Conservation (phyloP, 2,113 vertebrate genomes). For the Notiomystis cincta region DNA sequence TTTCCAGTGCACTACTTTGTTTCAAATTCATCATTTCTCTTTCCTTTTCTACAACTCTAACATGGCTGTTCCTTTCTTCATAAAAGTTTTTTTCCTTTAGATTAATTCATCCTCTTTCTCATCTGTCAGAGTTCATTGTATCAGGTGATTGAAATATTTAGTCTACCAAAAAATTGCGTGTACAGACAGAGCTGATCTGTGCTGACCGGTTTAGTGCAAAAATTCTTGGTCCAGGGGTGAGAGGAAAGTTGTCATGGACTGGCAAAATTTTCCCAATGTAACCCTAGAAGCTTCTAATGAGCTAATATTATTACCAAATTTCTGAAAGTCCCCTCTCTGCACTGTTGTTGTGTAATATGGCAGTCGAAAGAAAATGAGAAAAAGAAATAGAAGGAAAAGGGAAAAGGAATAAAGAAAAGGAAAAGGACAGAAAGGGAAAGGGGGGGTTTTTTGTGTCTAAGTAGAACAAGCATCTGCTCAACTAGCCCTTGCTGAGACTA, state of each 20-base stretch:
- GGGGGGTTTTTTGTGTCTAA: not conserved
- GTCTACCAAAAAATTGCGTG: not conserved
- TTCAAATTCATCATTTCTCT: not conserved
- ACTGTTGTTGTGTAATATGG: fast-evolving
- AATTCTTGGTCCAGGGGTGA: not conserved
- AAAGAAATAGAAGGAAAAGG: not conserved
- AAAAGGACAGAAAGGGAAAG: not conserved
- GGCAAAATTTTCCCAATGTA: not conserved
- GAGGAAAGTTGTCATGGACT: not conserved
- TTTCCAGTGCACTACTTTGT: not conserved
- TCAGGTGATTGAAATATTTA: not conserved
- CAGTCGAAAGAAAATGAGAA: not conserved
- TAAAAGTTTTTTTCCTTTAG: not conserved
- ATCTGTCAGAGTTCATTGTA: not conserved
- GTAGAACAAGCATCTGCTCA: not conserved
- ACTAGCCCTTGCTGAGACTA: not conserved
- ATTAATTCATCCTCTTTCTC: not conserved
- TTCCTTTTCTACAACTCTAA: not conserved
- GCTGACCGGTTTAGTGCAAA: not conserved
- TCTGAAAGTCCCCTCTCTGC: not conserved
- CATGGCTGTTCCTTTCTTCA: not conserved
- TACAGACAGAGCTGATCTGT: not conserved
- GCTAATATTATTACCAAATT: not conserved
- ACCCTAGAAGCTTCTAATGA: not conserved
- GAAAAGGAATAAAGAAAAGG: too few relatives aligned